Conservation (phyloP, 2,888 invertebrate species). For the Craniophora ligustri region DNA sequence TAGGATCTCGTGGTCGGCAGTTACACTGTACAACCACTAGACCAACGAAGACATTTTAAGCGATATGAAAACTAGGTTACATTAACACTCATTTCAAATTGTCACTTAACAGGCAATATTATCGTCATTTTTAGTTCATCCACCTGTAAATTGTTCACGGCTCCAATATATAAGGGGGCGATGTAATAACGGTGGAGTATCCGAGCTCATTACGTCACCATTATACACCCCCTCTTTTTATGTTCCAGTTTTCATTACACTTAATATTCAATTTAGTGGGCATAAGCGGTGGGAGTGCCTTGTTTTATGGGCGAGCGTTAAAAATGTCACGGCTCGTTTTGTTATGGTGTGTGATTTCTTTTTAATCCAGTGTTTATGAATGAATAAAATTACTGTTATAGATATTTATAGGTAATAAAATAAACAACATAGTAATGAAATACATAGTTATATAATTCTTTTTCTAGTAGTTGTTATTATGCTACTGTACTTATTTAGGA, state of each 20-base stretch:
- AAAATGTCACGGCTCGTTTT: constrained; percentile 8
- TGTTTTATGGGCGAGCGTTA: constrained; percentile 21
- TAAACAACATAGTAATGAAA: too few species aligned
- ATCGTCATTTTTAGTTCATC: constrained; percentile 38
- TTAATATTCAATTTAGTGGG: constrained; percentile 70
- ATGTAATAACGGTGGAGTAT: constrained; percentile 62
- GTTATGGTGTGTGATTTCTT: constrained; percentile 11
- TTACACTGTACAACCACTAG: too few species aligned
- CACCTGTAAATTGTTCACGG: constrained; percentile 47
- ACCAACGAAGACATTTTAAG: too few species aligned
- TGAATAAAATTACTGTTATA: too few species aligned
- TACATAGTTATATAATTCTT: too few species aligned
- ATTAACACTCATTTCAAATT: constrained; percentile 23
- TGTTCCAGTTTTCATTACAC: constrained; percentile 68
- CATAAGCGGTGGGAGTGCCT: constrained; percentile 28
- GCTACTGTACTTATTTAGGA: too few species aligned
- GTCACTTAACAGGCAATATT: constrained; percentile 46
- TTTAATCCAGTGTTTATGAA: background rate
- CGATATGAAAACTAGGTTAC: too few species aligned
- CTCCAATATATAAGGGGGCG: constrained; percentile 50
- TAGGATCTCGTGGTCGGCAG: too few species aligned
- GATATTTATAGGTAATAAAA: too few species aligned
- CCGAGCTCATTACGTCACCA: constrained; percentile 60
- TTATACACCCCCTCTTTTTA: constrained; percentile 58
- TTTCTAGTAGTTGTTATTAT: too few species aligned